Base-by-base conservation (phyloP, 30 jellyfish, hydroid and myxozoan species). In the Aurelia sp. region DNA sequence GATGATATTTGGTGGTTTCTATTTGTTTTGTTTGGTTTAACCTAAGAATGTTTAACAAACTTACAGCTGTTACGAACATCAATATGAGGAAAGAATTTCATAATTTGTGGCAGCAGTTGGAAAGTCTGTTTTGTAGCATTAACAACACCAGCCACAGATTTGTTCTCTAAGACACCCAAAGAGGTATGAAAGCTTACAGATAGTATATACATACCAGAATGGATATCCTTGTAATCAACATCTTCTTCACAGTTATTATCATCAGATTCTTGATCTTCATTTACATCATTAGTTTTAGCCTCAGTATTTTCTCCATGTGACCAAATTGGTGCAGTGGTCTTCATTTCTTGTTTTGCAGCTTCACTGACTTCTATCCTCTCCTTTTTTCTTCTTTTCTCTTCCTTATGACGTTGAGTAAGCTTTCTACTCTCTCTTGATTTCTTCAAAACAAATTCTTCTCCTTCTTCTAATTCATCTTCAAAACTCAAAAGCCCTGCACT, bases 401-500 rank as follows among this genome's bases (percentile, higher is more conserved):
- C 91, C 51, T 88, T 72, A 5, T 89, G 47, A 31, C 81, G 63
- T 60, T 81, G 91, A 20, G 86, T 78, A 16, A 95, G 89, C 85
- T 74, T 84, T 44, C 87, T 74, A 76, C 99, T 95, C 48, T 97
- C 98, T 62, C 88, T 95, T 48, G 99, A 73, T 27, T 87, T 83
- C 72, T 86, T 85, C 74, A 95, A 58, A 38, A 80, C 97, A 84
- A 95, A 95, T 62, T 63, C 96, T n/a, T 95, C 99, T 13, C 82
- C 97, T 24, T 76, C 87, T 17, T 95, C 90, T 30, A 90, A 17
- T 22, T 95, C 99, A 85, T 90, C 99, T 38, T 83, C 97, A 80
- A 95, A 95, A 67, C 99, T 95, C 81, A 95, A 66, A 76, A 87
- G 65, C 12, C 97, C 97, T 58, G 80, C 51, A 40, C 81, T 60